Conservation (phyloP, 2,888 invertebrate genomes). For the Drepana falcataria region DNA sequence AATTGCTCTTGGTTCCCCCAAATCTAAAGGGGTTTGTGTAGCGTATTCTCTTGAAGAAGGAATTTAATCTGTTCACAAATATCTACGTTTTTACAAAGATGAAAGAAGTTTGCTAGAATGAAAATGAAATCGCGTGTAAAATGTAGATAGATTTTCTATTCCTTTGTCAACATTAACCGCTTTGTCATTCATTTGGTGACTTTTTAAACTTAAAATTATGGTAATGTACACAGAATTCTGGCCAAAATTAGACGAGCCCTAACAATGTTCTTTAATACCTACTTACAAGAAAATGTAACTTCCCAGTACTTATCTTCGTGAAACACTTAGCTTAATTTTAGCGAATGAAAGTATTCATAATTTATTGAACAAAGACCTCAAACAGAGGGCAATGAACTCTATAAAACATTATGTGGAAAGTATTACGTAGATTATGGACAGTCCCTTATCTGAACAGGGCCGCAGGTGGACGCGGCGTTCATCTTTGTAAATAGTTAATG, state of each 20-base stretch:
- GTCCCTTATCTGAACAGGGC: slow-evolving; percentile 34
- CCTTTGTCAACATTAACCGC: too few relatives aligned
- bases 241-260: too few relatives aligned
- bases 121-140: too few relatives aligned
- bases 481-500: slow-evolving; percentile 65
- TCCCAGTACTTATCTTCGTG: too few relatives aligned
- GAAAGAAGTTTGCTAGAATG: too few relatives aligned
- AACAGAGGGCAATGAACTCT: slow-evolving; percentile 7
- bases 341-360: not conserved
- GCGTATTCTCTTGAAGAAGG: slow-evolving; percentile 17
- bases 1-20: slow-evolving; percentile 40
- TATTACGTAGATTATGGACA: slow-evolving; percentile 31
- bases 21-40: slow-evolving; percentile 24
- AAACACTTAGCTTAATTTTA: too few relatives aligned
- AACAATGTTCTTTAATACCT: too few relatives aligned
- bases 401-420: slow-evolving; percentile 20
- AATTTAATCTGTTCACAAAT: slow-evolving; percentile 23
- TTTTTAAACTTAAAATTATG: too few relatives aligned
- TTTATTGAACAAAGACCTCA: not conserved
- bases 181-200: too few relatives aligned
- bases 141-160: too few relatives aligned
- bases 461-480: slow-evolving; percentile 61
- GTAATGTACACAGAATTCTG: too few relatives aligned
- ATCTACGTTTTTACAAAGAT: slow-evolving; percentile 1
- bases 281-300: too few relatives aligned